Evolutionary conservation across 2,113 vertebrate genomes (phyloP).

Genomic region (Phyllostomus discolor): DNA sequence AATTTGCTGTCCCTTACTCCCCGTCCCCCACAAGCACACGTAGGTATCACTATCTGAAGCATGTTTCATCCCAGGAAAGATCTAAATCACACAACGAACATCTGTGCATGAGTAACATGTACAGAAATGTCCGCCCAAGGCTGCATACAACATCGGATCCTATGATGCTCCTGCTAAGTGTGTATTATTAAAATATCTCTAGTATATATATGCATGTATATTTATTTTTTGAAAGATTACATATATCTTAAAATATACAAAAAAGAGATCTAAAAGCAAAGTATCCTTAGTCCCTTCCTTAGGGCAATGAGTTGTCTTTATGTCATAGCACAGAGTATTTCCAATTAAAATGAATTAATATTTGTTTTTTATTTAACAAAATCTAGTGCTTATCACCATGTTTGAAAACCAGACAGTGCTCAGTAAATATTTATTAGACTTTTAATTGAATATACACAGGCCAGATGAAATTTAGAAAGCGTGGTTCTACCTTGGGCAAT

Average conservation of each 20-base stretch:
- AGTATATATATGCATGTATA: neutral
- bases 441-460: neutral
- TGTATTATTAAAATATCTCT: neutral
- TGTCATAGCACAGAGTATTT: neutral
- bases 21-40: neutral
- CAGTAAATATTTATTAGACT: neutral
- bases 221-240: neutral
- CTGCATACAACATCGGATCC: neutral
- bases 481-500: neutral
- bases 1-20: neutral
- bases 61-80: neutral
- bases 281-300: neutral
- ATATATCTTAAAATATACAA: neutral
- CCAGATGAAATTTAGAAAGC: constrained; percentile 16
- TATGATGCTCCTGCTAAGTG: neutral
- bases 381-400: neutral
- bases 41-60: neutral
- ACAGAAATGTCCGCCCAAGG: neutral
- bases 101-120: neutral
- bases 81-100: neutral
- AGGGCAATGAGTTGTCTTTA: neutral
- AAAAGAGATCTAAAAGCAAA: constrained; percentile 11
- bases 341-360: neutral
- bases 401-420: neutral
- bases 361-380: constrained; percentile 40